Evolutionary conservation across 2,888 invertebrate species (phyloP), one percentile per base, ranked within the genome.

Genomic region (Abscondita cerata): DNA sequence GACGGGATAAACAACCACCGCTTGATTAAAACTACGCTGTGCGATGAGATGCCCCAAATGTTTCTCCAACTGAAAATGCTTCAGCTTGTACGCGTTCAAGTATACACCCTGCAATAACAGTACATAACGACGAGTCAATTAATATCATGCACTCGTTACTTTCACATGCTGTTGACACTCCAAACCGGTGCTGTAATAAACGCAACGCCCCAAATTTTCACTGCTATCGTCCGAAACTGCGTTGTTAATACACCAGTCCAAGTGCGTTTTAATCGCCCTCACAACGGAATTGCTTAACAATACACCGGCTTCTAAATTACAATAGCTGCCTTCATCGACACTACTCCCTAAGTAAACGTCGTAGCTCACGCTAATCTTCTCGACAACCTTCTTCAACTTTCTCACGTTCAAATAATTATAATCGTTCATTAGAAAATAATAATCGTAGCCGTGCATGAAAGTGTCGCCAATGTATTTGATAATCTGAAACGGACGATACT

Each of bases 181-280:
- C 51, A 85, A 75, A 59, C 87, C 86, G 9, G 89, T 84, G 20
- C 91, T 87, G 79, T 92, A 90, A 64, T 89, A 81, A 68, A 92
- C 86, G 78, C 96, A 96, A 67, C 92, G 85, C n/a, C 95, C 96
- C 65, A 96, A 84, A 82, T 95, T 95, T 76, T 93, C 89, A 78
- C 92, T 92, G 75, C 92, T 90, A 71, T 88, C 90, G 66, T 89
- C 88, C 1, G 93, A 92, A 75, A 90, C 89, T 0, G 92, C 90
- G 81, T 93, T 94, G 68, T 90, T 89, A 15, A 93, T 91, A 79
- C 96, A 96, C 92, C 95, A 95, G 77, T 95, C 94, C 72, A 96
- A 82, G 77, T 91, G 89, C 41, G 83, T 83, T 72, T 90, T 89
- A 71, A 96, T 86, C 65, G 89, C 88, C 62, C 87, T 87, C 72